A percentile compares a stretch with the other conserved stretches of the same genome.
phyloP scores from a whole-genome alignment of 2,888 invertebrate species.

The Cataglyphis altisquamis region DNA sequence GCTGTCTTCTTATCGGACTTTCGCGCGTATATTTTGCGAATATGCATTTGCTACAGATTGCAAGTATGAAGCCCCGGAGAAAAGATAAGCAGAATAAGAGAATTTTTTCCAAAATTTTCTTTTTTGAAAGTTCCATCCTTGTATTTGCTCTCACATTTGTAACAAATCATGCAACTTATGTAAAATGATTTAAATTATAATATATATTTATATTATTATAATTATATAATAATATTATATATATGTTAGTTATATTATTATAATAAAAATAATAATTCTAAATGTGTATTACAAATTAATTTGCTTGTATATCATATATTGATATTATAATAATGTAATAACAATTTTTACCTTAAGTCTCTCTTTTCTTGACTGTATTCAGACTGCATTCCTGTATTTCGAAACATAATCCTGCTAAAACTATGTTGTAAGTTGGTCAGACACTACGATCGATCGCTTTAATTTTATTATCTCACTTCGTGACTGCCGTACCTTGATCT shows the following conservation, averaged over 20 bases:
- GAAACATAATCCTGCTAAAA: conserved; percentile 65
- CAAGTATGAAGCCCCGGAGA: background rate
- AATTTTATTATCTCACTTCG: conserved; percentile 79
- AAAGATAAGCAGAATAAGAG: conserved; percentile 22
- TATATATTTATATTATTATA: background rate
- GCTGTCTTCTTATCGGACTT: background rate
- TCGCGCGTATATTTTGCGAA: conserved; percentile 19
- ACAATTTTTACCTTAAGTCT: background rate
- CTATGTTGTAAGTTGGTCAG: conserved; percentile 63
- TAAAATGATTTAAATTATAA: background rate
- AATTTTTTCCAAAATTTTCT: background rate
- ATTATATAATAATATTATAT: too few relatives aligned
- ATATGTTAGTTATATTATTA: background rate
- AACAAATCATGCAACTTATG: background rate
- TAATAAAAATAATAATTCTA: background rate
- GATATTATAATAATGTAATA: background rate
- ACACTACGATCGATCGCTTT: conserved; percentile 77
- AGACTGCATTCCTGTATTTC: conserved; percentile 28
- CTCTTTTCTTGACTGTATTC: background rate
- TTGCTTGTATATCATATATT: background rate
- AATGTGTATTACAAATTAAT: background rate
- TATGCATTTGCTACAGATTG: conserved; percentile 21
- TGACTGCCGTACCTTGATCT: conserved; percentile 64
- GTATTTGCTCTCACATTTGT: background rate
- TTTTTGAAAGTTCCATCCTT: background rate